phyloP scores from a whole-genome alignment of 2,113 vertebrate species.

The Aptenodytes forsteri region DNA sequence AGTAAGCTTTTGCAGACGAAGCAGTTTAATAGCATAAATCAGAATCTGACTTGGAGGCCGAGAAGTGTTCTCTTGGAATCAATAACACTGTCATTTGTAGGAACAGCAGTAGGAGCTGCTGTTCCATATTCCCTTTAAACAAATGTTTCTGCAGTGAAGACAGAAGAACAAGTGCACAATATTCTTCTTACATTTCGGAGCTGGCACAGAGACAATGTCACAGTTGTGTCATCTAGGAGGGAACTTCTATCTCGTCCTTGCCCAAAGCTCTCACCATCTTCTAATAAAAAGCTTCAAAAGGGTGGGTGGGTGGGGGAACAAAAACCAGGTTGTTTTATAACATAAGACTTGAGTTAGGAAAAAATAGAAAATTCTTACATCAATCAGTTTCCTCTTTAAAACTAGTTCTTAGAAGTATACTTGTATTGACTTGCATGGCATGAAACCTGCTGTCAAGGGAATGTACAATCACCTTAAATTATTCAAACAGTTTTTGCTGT shows the following conservation, averaged over 20 bases:
- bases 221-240: conserved; percentile 93
- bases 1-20: background rate
- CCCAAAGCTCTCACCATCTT: conserved; percentile 96
- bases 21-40: background rate
- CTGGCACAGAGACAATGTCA: conserved; percentile 91
- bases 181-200: conserved; percentile 87
- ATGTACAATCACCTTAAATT: background rate
- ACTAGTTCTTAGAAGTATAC: background rate
- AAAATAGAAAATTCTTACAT: background rate
- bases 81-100: background rate
- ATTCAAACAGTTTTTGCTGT: background rate
- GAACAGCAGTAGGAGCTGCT: background rate
- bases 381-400: background rate
- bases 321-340: background rate
- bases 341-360: background rate
- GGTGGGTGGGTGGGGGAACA: background rate
- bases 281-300: conserved; percentile 87
- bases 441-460: background rate
- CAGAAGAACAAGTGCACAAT: background rate
- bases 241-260: conserved; percentile 93
- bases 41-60: rapidly evolving
- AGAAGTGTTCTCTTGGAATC: background rate
- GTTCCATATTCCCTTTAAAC: background rate
- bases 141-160: background rate
- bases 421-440: background rate